Evolutionary conservation across 2,113 vertebrate genomes (phyloP).

Genomic region (Erythrolamprus reginae): DNA sequence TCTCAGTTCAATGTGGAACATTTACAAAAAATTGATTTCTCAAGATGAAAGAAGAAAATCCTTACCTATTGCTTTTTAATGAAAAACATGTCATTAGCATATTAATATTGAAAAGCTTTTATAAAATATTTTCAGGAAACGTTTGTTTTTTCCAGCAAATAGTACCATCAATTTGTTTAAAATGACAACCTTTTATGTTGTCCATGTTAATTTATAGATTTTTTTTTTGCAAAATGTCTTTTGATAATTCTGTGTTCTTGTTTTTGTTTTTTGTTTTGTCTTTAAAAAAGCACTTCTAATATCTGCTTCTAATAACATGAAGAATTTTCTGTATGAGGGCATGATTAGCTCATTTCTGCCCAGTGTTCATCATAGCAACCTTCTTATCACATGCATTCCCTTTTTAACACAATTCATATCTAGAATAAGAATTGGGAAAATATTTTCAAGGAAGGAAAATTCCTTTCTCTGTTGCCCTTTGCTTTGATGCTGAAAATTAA

Average conservation of each 20-base stretch:
- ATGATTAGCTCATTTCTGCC: background rate
- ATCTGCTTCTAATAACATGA: background rate
- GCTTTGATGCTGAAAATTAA: background rate
- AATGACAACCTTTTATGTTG: background rate
- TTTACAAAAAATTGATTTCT: background rate
- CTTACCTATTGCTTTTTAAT: background rate
- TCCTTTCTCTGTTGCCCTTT: background rate
- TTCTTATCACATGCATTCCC: background rate
- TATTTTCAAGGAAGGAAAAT: background rate
- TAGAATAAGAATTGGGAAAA: background rate
- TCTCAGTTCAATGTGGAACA: background rate
- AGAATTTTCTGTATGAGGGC: background rate
- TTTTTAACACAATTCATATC: too few relatives aligned
- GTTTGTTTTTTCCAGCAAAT: background rate
- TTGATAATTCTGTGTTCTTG: background rate
- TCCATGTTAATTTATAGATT: background rate
- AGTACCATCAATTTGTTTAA: background rate
- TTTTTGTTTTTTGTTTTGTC: background rate
- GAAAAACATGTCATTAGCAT: background rate
- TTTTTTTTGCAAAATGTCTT: background rate
- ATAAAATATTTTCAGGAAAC: background rate
- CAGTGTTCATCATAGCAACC: background rate
- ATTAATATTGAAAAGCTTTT: background rate
- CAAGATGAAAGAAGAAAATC: background rate
- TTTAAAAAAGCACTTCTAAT: background rate